phyloP scores from a whole-genome alignment of 2,113 vertebrate species.

The Sterna hirundo region DNA sequence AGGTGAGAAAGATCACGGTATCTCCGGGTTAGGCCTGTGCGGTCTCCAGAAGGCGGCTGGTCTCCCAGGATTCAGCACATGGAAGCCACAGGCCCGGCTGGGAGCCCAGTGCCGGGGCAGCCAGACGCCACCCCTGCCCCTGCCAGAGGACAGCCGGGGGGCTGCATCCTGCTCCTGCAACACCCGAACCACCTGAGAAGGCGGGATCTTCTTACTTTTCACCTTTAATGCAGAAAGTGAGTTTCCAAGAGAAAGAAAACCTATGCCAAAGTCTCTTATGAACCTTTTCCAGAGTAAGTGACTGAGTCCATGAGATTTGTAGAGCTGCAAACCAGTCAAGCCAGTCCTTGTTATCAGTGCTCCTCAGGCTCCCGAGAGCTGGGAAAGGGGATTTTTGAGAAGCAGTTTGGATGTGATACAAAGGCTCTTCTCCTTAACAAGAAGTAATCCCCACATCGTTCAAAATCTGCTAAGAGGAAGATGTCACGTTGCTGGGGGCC shows the following conservation, averaged over 20 bases:
- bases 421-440: not conserved
- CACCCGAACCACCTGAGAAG: not conserved
- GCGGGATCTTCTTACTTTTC: not conserved
- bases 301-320: not conserved
- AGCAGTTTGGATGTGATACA: not conserved
- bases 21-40: not conserved
- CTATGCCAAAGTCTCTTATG: not conserved
- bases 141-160: not conserved
- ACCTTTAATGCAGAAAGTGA: not conserved
- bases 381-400: not conserved
- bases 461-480: not conserved
- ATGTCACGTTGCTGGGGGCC: not conserved
- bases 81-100: not conserved
- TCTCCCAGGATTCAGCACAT: not conserved
- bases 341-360: not conserved
- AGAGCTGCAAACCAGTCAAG: not conserved
- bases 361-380: not conserved
- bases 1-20: fast-evolving
- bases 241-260: not conserved
- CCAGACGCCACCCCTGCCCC: not conserved
- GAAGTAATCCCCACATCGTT: not conserved
- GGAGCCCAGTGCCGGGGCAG: not conserved
- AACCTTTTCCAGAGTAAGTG: not conserved
- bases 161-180: not conserved
- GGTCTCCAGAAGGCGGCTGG: not conserved